Evolutionary conservation across 1,140 invertebrate species (phyloP), one percentile per base, ranked within the genome.

Genomic region (Heliothis subflexa): DNA sequence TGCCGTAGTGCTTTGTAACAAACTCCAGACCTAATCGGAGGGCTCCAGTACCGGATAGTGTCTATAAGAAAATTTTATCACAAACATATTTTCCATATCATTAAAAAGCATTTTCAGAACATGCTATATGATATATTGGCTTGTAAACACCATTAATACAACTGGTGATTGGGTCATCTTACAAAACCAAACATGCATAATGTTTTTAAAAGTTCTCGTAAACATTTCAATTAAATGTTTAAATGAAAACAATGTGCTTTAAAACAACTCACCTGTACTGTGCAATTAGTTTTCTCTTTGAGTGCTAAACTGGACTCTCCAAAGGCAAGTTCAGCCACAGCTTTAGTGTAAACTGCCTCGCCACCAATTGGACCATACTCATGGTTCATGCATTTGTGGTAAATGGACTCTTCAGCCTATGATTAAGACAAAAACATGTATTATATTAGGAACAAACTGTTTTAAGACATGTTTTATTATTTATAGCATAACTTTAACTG

Each of bases 1-100:
- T 97, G 49, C 96, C 95, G 93, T 98, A 98, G 94, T 98, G 99
- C 83, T 97, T 97, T 82, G 97, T 96, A 61, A 99, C 93, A 92
- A 99, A 99, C 73, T 97, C 97, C 68, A 97, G 97, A 55, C 99
- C 99, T 81, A 99, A 96, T 80, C 98, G 96, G 2, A 99, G 95
- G n/a, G 99, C 98, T 50, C 99, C 99, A 64, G 99, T 99, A 71
- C 99, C 99, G 85, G 99, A 99, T 81, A 99, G 97, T 70, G 97
- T 97, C 96, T 98, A 62, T 21, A 78, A 78, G 57, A 57, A 55
- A 55, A 52, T 13, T 54, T 33, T 25, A 9, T 25, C 21, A 25
- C 21, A 25, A 25, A 25, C 21, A 25, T 25, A 25, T 25, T 0
- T 2, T 25, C 0, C 0, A 54, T 54, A 5, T 54, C 3, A 9